Evolutionary conservation across 2,888 invertebrate species (phyloP).

Genomic region (Sesamia inferens): DNA sequence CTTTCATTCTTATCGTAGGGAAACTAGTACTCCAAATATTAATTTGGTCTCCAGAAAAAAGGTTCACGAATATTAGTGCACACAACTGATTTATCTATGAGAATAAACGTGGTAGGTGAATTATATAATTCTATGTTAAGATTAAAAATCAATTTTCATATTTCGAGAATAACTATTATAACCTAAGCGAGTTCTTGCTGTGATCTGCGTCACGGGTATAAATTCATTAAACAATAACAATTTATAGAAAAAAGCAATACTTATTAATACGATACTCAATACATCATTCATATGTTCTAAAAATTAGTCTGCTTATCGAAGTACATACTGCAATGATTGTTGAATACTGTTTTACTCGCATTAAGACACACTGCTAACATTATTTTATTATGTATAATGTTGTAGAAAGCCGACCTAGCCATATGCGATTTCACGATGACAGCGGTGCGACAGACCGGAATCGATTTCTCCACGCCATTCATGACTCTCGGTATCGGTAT

Average conservation of each 20-base stretch:
- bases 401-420: constrained; percentile 96
- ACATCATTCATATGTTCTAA: not conserved
- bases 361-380: not conserved
- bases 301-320: not conserved
- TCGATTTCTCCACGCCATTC: constrained; percentile 98
- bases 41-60: not conserved
- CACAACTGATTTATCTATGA: not conserved
- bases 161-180: not conserved
- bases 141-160: not conserved
- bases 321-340: not conserved
- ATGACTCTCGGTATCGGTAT: constrained; percentile 98
- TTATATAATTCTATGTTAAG: no score
- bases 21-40: no score
- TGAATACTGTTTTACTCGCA: not conserved
- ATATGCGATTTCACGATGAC: constrained; percentile 97
- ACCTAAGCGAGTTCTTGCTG: no score
- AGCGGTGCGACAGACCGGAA: constrained; percentile 95
- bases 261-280: no score
- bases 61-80: not conserved
- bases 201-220: no score
- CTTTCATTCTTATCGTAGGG: not conserved
- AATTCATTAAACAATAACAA: no score
- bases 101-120: no score
- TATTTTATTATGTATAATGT: constrained; percentile 19
- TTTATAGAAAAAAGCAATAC: no score